Evolutionary conservation across 2,888 invertebrate species (phyloP).

Genomic region (Sicus ferrugineus): DNA sequence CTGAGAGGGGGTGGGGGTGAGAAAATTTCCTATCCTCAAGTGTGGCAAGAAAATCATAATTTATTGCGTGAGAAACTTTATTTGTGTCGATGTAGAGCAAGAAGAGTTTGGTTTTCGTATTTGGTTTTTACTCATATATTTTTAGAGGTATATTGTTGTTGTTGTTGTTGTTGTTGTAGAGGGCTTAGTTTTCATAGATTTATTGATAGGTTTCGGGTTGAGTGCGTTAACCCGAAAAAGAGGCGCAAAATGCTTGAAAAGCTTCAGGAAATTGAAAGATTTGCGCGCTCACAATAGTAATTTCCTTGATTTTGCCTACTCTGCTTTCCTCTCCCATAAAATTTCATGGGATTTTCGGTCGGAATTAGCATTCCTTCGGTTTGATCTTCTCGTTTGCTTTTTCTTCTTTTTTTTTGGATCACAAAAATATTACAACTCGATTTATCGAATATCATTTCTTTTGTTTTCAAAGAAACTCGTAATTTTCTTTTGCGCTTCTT

Average conservation of each 20-base stretch:
- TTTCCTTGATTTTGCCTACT: neutral
- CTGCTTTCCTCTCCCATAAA: neutral
- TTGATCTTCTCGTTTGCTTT: too few relatives aligned
- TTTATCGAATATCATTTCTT: too few relatives aligned
- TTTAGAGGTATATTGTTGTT: neutral
- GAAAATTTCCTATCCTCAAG: neutral
- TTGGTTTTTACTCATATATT: neutral
- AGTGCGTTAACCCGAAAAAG: neutral
- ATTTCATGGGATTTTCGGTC: neutral
- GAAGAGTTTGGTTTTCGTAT: constrained; percentile 18
- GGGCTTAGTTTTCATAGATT: constrained; percentile 25
- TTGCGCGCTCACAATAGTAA: neutral
- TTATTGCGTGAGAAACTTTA: constrained; percentile 31
- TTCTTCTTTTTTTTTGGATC: too few relatives aligned
- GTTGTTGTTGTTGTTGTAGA: neutral
- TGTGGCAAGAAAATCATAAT: constrained; percentile 23
- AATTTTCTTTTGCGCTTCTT: neutral
- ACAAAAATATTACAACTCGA: too few relatives aligned
- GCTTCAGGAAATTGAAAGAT: constrained; percentile 33
- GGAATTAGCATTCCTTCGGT: too few relatives aligned
- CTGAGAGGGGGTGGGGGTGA: neutral
- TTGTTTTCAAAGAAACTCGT: too few relatives aligned
- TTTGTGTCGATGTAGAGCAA: constrained; percentile 19
- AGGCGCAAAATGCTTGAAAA: constrained; percentile 29
- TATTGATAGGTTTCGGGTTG: neutral